Evolutionary conservation across 2,113 vertebrate species (phyloP).

Genomic region (Ochotona curzoniae): DNA sequence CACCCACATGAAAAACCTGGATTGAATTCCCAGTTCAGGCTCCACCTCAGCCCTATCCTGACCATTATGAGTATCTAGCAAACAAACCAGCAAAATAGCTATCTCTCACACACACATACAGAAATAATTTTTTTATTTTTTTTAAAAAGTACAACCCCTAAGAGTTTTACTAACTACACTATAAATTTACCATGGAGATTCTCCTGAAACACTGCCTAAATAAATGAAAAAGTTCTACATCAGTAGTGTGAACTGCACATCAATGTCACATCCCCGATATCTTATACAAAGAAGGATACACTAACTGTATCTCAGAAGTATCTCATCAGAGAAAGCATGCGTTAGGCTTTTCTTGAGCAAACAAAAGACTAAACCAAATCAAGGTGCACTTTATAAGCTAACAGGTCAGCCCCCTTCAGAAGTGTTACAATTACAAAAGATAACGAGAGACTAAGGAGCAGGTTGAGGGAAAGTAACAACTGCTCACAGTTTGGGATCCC

Average conservation of each 20-base stretch:
- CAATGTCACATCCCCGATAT: accelerated
- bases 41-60: too few species aligned
- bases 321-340: neutral
- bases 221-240: neutral
- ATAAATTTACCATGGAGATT: neutral
- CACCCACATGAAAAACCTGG: too few species aligned
- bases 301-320: neutral
- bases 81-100: too few species aligned
- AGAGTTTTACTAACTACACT: neutral
- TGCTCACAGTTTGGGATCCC: neutral
- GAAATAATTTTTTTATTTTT: too few species aligned
- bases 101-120: too few species aligned
- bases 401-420: neutral
- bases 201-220: neutral
- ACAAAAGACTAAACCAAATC: neutral
- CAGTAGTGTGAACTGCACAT: neutral
- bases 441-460: neutral
- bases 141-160: neutral
- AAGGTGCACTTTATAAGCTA: neutral
- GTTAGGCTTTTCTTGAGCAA: neutral
- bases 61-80: too few species aligned
- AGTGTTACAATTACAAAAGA: slow-evolving; percentile 1
- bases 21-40: too few species aligned
- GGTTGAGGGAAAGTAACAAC: neutral
- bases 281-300: neutral